Evolutionary conservation across 2,888 invertebrate genomes (phyloP).

Genomic region (Heliconius hortense): DNA sequence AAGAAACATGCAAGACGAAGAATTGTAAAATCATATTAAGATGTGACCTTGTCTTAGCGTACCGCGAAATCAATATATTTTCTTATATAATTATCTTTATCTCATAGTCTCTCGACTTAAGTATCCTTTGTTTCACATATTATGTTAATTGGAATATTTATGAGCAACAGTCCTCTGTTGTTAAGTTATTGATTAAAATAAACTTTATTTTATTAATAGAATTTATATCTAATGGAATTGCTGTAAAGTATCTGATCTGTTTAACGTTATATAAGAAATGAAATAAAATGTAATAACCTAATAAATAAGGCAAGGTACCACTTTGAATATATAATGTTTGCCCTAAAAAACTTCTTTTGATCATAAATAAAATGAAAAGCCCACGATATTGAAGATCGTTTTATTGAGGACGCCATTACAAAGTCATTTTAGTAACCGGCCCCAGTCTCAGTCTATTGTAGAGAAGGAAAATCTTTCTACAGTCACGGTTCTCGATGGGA

Average conservation of each 20-base stretch:
- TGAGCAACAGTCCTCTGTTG: not conserved
- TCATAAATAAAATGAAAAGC: constrained; percentile 70
- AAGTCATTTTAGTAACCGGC: constrained; percentile 76
- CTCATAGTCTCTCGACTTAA: constrained; percentile 22
- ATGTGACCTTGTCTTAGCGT: constrained; percentile 55
- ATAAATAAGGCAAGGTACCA: not conserved
- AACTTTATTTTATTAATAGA: not conserved
- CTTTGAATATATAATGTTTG: constrained; percentile 33
- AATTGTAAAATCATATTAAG: constrained; percentile 53
- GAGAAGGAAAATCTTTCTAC: constrained; percentile 81
- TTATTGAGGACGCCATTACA: constrained; percentile 78
- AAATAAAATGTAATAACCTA: constrained; percentile 14
- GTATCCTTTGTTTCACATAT: constrained; percentile 12
- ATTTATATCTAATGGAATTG: not conserved
- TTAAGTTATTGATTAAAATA: not conserved
- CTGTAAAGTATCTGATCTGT: not conserved
- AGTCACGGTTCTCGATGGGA: constrained; percentile 82
- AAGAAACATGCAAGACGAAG: constrained; percentile 46
- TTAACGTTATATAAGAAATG: not conserved
- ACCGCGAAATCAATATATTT: constrained; percentile 44
- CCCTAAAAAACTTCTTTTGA: constrained; percentile 38
- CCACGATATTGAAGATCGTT: constrained; percentile 68
- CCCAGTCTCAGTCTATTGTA: constrained; percentile 78
- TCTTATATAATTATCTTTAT: constrained; percentile 29
- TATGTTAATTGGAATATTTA: constrained; percentile 15